phyloP scores from a whole-genome alignment of 1,140 invertebrate species.

The Zaprionus gabonicus region DNA sequence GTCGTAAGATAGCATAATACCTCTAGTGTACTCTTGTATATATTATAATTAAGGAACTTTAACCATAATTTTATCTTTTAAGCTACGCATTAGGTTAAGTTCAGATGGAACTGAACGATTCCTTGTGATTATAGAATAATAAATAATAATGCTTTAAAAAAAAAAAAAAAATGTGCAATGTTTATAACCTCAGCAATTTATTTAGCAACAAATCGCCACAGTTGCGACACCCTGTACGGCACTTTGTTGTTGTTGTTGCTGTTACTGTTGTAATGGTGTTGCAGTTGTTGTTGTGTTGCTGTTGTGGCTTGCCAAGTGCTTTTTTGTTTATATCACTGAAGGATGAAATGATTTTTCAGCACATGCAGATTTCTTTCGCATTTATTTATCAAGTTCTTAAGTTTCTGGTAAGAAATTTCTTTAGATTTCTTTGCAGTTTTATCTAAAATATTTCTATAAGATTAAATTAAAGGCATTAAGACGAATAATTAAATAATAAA shows the following conservation, averaged over 20 bases:
- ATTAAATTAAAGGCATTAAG: no score
- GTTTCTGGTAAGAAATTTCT: not conserved
- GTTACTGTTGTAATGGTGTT: not conserved
- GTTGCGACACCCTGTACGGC: not conserved
- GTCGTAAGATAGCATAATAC: no score
- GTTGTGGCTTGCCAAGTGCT: constrained; percentile 26
- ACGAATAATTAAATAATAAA: no score
- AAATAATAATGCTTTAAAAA: no score
- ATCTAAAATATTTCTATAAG: no score
- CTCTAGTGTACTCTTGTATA: no score
- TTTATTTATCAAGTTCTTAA: constrained; percentile 67
- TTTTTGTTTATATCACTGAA: constrained; percentile 31
- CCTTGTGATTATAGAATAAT: no score
- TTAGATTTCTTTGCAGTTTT: no score
- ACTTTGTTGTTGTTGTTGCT: not conserved
- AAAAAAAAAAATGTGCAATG: constrained; percentile 75
- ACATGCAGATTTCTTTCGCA: constrained; percentile 64
- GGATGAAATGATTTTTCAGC: constrained; percentile 70
- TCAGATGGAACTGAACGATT: no score
- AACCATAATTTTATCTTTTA: no score
- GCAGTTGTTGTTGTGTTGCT: not conserved
- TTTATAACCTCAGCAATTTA: constrained; percentile 74
- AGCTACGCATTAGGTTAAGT: no score
- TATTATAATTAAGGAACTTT: no score
- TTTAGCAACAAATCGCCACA: constrained; percentile 33